These are phyloP conservation scores for Caenorhabditis uteleia DNA, from an alignment of 2,888 invertebrate species.

Conservation along the genomic window DNA sequence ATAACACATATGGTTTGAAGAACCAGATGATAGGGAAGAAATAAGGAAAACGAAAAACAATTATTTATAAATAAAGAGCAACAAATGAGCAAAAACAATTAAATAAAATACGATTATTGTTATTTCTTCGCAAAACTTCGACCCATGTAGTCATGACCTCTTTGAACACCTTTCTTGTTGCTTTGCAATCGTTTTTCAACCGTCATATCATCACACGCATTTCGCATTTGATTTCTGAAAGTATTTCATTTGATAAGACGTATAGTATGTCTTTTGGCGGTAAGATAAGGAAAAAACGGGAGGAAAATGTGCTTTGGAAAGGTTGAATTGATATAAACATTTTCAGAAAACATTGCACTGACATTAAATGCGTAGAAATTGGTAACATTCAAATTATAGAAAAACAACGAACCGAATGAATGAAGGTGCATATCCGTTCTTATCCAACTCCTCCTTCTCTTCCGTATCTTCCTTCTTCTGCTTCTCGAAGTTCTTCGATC, in stretches of 20 bases:
- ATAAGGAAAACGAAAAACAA: too few relatives aligned
- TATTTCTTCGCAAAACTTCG: conserved; percentile 39
- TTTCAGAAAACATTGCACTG: too few relatives aligned
- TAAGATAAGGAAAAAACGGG: too few relatives aligned
- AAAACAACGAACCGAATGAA: conserved; percentile 36
- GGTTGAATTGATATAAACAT: too few relatives aligned
- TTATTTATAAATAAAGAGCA: too few relatives aligned
- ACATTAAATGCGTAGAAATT: too few relatives aligned
- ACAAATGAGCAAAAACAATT: too few relatives aligned
- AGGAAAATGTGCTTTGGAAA: too few relatives aligned
- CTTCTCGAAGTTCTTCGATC: conserved; percentile 23
- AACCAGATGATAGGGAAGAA: too few relatives aligned
- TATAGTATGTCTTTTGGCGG: not conserved
- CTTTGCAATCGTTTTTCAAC: conserved; percentile 50
- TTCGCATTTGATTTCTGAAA: conserved; percentile 41
- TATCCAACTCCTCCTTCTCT: conserved; percentile 37
- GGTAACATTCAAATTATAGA: too few relatives aligned
- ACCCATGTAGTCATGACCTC: conserved; percentile 53
- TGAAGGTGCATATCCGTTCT: conserved; percentile 40
- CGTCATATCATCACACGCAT: conserved; percentile 42
- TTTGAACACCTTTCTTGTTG: conserved; percentile 47
- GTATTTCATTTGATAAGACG: not conserved
- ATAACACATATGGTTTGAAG: too few relatives aligned
- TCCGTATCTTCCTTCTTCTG: conserved; percentile 23
- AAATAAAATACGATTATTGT: too few relatives aligned